Percentiles rank a stretch among this genome's conserved stretches.
phyloP scores from a whole-genome alignment of 1,140 invertebrate species.

The Lepidurus packardi region DNA sequence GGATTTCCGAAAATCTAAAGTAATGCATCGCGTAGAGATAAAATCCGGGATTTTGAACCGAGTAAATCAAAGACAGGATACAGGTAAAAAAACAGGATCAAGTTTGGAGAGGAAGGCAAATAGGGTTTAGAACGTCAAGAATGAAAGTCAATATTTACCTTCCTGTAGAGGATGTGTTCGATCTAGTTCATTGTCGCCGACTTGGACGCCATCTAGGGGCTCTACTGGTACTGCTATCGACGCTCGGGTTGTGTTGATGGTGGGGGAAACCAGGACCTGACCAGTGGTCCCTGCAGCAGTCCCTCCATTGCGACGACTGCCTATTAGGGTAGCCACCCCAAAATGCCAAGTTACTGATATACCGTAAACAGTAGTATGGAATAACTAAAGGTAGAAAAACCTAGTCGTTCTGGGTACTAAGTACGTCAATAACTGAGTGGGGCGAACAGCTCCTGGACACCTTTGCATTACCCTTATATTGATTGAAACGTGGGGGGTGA shows the following conservation, averaged over 20 bases:
- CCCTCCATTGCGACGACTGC: background rate
- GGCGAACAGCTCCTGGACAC: no score
- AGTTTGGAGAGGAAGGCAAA: no score
- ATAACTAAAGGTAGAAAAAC: background rate
- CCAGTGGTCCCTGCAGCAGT: background rate
- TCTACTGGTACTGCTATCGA: background rate
- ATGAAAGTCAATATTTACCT: constrained; percentile 2
- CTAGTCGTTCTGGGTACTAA: no score
- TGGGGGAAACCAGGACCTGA: background rate
- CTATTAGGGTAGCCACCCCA: background rate
- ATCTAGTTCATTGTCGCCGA: background rate
- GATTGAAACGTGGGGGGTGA: no score
- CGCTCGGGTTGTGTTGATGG: background rate
- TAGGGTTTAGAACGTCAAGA: background rate
- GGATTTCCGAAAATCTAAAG: no score
- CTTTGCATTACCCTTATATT: no score
- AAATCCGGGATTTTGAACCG: no score
- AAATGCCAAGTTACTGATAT: background rate
- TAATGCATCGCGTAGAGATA: no score
- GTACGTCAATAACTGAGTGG: no score
- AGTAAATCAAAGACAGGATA: no score
- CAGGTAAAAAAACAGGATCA: no score
- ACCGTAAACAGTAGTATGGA: background rate
- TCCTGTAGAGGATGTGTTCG: background rate
- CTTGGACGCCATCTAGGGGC: background rate